Evolutionary conservation across 2,113 vertebrate genomes (phyloP), one percentile per base, ranked within the genome.

Genomic region (Sarotherodon lohbergeri): DNA sequence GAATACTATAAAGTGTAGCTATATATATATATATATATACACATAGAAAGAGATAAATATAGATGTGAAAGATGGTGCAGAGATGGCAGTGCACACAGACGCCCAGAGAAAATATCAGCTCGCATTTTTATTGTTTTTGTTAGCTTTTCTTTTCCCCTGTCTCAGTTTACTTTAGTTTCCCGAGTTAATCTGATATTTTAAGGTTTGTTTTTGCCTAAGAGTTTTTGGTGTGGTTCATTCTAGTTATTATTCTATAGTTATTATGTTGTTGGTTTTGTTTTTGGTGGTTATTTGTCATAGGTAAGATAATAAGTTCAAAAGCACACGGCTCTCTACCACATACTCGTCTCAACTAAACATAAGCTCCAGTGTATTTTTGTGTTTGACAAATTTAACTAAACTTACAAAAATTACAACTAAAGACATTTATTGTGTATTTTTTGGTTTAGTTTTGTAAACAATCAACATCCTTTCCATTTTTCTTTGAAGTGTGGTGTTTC

Each of bases 91-190:
- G 59, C 29, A 63, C 5, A 63, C 0, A 34, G 59, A 63, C 29
- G 13, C 5, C 41, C n/a, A 71, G 13, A 9, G 41, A 9, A 27
- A 46, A 10, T 6, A 27, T 63, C 9, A 17, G 9, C 7, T 73
- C 0, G 0, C 22, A 73, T 14, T 73, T 46, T 73, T 46, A 14
- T 4, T 43, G n/a, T 22, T 46, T 73, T 73, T 27, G 8, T 24
- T 46, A 10, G 24, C 9, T 48, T n/a, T 43, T 46, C 5, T 29
- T 48, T 73, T 48, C n/a, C 8, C 14, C 10, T 9, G 59, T 63
- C 9, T 34, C 2, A 7, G 9, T 48, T 76, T 29, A 17, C 22
- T 46, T 73, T 16, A 17, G 68, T 0, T 73, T 76, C 14, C 3
- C 0, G 8, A 76, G 41, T 76, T 48, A 17, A 17, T 36, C 59